Conservation (phyloP, 2,797 vertebrate genomes). For the Melanotaenia pygmaea region DNA sequence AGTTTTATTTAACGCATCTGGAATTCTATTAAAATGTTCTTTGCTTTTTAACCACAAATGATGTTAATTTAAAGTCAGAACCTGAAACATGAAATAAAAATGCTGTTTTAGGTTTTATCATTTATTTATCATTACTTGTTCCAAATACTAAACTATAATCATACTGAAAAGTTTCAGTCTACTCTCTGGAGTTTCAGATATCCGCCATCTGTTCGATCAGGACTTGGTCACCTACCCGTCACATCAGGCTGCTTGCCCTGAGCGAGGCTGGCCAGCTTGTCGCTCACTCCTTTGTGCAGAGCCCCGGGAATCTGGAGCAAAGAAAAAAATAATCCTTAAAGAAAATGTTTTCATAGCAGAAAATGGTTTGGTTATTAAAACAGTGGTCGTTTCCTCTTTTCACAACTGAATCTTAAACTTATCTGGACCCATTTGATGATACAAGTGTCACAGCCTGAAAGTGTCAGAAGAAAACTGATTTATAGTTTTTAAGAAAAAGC, state of each 20-base stretch:
- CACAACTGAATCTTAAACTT: background rate
- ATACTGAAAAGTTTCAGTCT: background rate
- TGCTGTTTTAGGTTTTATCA: background rate
- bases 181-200: too few species aligned
- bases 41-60: background rate
- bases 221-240: slow-evolving; percentile 61
- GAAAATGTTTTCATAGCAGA: background rate
- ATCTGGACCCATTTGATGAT: background rate
- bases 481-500: background rate
- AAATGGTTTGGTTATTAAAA: background rate
- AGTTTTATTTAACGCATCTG: background rate
- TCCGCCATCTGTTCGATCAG: too few species aligned
- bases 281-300: slow-evolving; percentile 93
- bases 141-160: background rate
- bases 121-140: background rate
- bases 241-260: slow-evolving; percentile 82
- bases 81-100: background rate
- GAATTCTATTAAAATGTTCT: background rate
- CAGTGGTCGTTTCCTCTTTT: background rate
- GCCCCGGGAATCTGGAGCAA: slow-evolving; percentile 88
- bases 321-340: background rate
- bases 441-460: background rate
- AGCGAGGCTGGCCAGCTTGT: slow-evolving; percentile 85
- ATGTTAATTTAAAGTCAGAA: background rate
- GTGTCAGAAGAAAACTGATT: background rate